These are phyloP conservation scores for Tachuris rubrigastra DNA, from an alignment of 2,113 vertebrate species.

Conservation along the genomic window DNA sequence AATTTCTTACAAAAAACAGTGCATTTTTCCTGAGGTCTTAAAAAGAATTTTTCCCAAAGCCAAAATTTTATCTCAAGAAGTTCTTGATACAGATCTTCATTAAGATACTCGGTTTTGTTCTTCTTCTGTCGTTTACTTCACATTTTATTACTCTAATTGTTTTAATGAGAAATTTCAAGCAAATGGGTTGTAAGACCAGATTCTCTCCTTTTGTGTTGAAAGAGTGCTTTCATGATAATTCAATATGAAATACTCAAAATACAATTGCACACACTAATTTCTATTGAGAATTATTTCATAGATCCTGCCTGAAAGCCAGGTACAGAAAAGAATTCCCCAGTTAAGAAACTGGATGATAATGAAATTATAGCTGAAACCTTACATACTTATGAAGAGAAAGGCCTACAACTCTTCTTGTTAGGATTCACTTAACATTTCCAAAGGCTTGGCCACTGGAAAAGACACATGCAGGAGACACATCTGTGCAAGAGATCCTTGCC, in stretches of 20 bases:
- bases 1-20: neutral
- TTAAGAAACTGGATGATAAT: neutral
- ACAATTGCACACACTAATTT: neutral
- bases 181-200: neutral
- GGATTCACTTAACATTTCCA: neutral
- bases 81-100: neutral
- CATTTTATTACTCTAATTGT: neutral
- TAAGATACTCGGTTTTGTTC: neutral
- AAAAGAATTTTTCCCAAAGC: neutral
- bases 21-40: neutral
- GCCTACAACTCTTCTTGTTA: neutral
- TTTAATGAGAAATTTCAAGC: neutral
- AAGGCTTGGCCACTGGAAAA: neutral
- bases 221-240: neutral
- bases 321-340: neutral
- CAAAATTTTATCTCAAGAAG: neutral
- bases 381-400: neutral
- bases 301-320: neutral
- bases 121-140: neutral
- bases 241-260: neutral
- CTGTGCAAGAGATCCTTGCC: neutral
- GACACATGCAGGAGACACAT: neutral
- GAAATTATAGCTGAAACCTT: neutral
- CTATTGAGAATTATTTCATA: neutral
- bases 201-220: neutral